Conservation (phyloP, 2,797 vertebrate genomes). For the Anguilla anguilla region DNA sequence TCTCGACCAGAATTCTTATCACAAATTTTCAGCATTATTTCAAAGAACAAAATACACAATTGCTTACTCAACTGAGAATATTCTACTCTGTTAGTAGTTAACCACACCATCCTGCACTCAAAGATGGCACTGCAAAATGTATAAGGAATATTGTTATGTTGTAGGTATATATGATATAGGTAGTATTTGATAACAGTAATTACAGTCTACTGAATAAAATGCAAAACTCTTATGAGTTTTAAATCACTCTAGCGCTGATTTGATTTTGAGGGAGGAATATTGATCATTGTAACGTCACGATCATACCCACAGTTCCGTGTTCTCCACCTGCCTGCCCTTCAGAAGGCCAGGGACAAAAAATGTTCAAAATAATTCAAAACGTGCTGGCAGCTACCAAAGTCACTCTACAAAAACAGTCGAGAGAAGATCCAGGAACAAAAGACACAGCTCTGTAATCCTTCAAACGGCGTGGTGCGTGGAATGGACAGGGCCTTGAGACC, state of each 20-base stretch:
- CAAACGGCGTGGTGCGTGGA: constrained; percentile 30
- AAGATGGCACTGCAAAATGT: background rate
- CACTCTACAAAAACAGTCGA: constrained; percentile 54
- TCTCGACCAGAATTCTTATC: background rate
- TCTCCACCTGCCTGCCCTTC: constrained; percentile 68
- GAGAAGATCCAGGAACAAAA: constrained; percentile 21
- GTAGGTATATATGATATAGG: background rate
- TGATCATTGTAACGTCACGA: background rate
- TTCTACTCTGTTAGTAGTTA: background rate
- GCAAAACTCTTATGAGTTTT: background rate
- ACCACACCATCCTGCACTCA: background rate
- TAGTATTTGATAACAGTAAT: background rate
- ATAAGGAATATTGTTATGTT: background rate
- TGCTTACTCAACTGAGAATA: background rate
- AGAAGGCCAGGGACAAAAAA: constrained; percentile 63
- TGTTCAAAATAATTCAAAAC: constrained; percentile 63
- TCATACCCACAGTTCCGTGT: background rate
- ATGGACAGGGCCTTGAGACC: constrained; percentile 51
- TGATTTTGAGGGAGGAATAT: background rate
- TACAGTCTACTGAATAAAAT: background rate
- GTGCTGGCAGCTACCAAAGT: constrained; percentile 63
- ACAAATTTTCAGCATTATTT: background rate
- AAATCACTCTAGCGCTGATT: background rate
- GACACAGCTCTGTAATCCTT: constrained; percentile 44
- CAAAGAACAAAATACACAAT: background rate